A percentile compares a stretch with the other conserved stretches of the same genome.
These are phyloP conservation scores for Nerophis ophidion DNA, from an alignment of 2,113 vertebrate genomes.

Conservation along the genomic window DNA sequence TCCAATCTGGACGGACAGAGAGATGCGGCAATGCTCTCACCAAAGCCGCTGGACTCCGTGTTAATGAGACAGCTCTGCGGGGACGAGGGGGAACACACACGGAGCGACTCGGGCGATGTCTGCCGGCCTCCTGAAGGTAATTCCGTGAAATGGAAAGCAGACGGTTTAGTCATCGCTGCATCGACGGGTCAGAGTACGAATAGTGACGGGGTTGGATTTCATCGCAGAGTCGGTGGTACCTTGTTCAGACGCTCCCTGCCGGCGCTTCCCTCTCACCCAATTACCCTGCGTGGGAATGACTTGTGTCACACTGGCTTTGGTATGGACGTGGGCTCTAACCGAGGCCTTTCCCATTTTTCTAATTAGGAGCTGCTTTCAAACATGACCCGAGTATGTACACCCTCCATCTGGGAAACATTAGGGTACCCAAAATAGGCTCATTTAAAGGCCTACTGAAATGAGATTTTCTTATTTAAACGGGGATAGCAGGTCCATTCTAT, in stretches of 20 bases:
- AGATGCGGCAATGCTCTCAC: slow-evolving; percentile 36
- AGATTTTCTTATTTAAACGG: no score
- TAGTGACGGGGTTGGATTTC: slow-evolving; percentile 63
- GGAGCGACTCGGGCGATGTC: slow-evolving; percentile 62
- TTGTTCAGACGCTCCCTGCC: slow-evolving; percentile 55
- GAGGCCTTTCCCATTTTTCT: slow-evolving; percentile 57
- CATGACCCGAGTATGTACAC: slow-evolving; percentile 10
- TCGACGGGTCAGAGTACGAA: slow-evolving; percentile 54
- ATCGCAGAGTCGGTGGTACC: slow-evolving; percentile 47
- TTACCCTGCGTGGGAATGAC: slow-evolving; percentile 57
- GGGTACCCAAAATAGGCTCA: slow-evolving; percentile 54
- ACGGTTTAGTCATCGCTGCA: slow-evolving; percentile 58
- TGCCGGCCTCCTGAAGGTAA: slow-evolving; percentile 64
- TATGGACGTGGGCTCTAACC: slow-evolving; percentile 51
- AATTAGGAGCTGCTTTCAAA: slow-evolving; percentile 35
- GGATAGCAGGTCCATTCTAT: no score
- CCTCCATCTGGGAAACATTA: slow-evolving; percentile 66
- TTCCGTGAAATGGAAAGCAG: slow-evolving; percentile 74
- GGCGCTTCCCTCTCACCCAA: slow-evolving; percentile 48
- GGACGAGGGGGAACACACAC: slow-evolving; percentile 70
- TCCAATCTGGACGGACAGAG: slow-evolving; percentile 43
- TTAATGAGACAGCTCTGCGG: slow-evolving; percentile 72
- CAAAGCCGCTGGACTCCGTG: slow-evolving; percentile 39
- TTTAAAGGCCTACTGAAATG: no score
- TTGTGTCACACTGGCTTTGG: slow-evolving; percentile 43